A percentile compares a stretch with the other conserved stretches of the same genome.
Evolutionary conservation across 2,113 vertebrate genomes (phyloP).

Genomic region (Sus scrofa): T2T-Sscrofa CM000823.6:13832001-13832500

Average conservation of each 20-base stretch:
- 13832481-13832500: too few species aligned
- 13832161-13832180: neutral
- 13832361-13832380: slow-evolving; percentile 37
- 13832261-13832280: neutral
- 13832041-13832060: neutral
- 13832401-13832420: neutral
- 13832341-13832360: neutral
- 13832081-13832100: slow-evolving; percentile 28
- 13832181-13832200: neutral
- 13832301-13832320: slow-evolving; percentile 4
- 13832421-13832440: slow-evolving; percentile 29
- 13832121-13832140: neutral
- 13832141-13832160: neutral
- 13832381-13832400: slow-evolving; percentile 21
- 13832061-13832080: neutral
- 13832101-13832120: slow-evolving; percentile 8
- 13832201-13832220: slow-evolving; percentile 39
- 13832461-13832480: neutral
- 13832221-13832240: neutral
- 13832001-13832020: neutral
- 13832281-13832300: neutral
- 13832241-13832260: neutral
- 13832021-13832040: accelerated
- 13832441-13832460: neutral
- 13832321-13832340: neutral